Evolutionary conservation across 2,113 vertebrate genomes (phyloP).

Genomic region (Dromaius novaehollandiae): DNA sequence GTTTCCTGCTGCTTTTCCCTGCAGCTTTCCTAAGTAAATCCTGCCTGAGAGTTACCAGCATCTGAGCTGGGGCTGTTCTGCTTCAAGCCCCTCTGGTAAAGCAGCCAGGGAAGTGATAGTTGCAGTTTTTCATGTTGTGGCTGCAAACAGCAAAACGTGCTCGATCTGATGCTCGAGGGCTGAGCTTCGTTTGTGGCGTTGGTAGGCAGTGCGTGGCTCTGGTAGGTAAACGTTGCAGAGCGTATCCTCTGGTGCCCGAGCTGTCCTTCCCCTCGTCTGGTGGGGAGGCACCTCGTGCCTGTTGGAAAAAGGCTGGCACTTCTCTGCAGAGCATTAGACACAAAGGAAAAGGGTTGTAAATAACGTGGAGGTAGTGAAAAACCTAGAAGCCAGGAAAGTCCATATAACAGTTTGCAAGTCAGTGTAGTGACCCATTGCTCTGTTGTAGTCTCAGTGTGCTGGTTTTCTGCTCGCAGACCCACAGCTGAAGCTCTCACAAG

Average conservation of each 20-base stretch:
- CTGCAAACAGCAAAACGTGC: neutral
- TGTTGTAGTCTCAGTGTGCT: rapidly evolving
- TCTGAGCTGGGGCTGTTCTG: neutral
- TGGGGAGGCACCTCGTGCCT: rapidly evolving
- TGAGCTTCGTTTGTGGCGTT: neutral
- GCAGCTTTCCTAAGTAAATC: rapidly evolving
- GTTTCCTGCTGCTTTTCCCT: neutral
- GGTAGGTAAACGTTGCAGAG: neutral
- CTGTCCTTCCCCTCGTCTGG: neutral
- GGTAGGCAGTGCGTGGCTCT: neutral
- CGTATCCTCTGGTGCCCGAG: rapidly evolving
- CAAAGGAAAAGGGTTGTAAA: rapidly evolving
- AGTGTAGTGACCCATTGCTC: neutral
- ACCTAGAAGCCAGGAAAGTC: neutral
- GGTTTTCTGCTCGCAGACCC: neutral
- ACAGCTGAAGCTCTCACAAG: neutral
- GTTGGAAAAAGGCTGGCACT: rapidly evolving
- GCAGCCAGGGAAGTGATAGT: no score
- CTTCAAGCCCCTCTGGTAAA: neutral
- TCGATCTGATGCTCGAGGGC: rapidly evolving
- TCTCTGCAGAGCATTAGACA: neutral
- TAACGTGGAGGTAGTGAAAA: rapidly evolving
- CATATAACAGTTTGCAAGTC: neutral
- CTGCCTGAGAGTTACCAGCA: neutral
- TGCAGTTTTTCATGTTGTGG: neutral